These are phyloP conservation scores for Natrix natrix DNA, from an alignment of 2,797 vertebrate genomes.

Conservation along the genomic window DNA sequence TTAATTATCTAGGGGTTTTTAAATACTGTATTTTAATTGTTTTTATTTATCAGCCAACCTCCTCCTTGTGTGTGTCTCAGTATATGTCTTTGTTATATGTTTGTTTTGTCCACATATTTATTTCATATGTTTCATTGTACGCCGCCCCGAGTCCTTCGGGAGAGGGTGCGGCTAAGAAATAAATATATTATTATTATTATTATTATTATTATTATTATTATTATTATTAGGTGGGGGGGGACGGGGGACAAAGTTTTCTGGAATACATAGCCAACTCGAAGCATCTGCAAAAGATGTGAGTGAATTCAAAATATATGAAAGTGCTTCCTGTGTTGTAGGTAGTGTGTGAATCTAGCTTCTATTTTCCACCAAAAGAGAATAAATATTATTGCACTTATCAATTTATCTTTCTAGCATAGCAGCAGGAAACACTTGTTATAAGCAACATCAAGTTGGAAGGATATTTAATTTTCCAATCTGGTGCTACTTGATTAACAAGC, in stretches of 20 bases:
- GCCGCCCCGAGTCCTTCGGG: no score
- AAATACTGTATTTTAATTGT: no score
- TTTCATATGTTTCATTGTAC: no score
- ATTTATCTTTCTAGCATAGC: neutral
- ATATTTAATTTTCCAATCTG: neutral
- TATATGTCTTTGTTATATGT: no score
- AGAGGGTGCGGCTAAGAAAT: no score
- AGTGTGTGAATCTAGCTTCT: neutral
- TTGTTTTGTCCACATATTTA: no score
- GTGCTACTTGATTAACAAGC: neutral
- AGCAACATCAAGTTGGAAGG: neutral
- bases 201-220: no score
- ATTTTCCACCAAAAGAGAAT: neutral
- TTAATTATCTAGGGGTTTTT: no score
- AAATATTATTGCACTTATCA: neutral
- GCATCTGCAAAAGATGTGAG: neutral
- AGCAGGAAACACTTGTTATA: neutral
- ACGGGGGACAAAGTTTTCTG: neutral
- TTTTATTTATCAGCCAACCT: no score
- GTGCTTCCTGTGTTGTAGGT: neutral
- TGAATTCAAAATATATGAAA: neutral
- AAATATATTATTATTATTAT: no score
- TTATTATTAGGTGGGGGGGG: no score
- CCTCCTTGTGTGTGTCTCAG: no score
- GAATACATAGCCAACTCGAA: neutral